Evolutionary conservation across 1,140 invertebrate species (phyloP), one percentile per base, ranked within the genome.

Genomic region (Drosophila aff.): DNA sequence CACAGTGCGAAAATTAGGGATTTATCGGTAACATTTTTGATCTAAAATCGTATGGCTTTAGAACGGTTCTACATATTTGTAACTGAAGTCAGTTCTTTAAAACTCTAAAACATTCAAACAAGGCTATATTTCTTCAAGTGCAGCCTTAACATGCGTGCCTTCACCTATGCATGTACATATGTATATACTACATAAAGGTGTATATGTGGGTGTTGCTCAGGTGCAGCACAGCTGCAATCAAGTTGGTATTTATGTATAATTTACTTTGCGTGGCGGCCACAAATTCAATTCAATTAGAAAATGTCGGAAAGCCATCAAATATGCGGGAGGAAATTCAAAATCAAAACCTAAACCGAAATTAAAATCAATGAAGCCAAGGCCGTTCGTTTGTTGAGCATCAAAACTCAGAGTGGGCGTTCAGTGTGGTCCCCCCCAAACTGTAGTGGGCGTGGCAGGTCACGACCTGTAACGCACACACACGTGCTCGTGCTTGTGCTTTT

Each of bases 221-320:
- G 38, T 69, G 67, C 67, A 68, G 65, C 36, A 40, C 33, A 67
- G 63, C 67, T 68, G 63, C 67, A 69, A 69, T 68, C 67, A 55
- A 53, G 67, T 44, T 53, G 21, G 31, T 31, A 53, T 38, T 44
- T 68, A 46, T 46, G 47, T 31, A 69, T 68, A 55, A 71, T 68
- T 71, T 71, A 68, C 21, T 46, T 68, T 64, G 67, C 67, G 67
- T 71, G 64, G 64, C 40, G 23, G 47, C 65, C 67, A 71, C 67
- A 69, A 71, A 46, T 69, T 69, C 40, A 41, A 69, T 69, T 71
- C 47, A 71, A 71, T 71, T 71, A 69, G 47, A 71, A 71, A 71
- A 31, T 69, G 64, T 33, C 69, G 49, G 31, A 46, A 71, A 69
- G 33, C 64, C 58, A 63, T 44, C 40, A 43, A 68, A 40, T 23